Percentiles rank a stretch among this genome's conserved stretches.
Conservation (phyloP, 2,797 vertebrate species). For the Acrossocheilus wenchowensis region DNA sequence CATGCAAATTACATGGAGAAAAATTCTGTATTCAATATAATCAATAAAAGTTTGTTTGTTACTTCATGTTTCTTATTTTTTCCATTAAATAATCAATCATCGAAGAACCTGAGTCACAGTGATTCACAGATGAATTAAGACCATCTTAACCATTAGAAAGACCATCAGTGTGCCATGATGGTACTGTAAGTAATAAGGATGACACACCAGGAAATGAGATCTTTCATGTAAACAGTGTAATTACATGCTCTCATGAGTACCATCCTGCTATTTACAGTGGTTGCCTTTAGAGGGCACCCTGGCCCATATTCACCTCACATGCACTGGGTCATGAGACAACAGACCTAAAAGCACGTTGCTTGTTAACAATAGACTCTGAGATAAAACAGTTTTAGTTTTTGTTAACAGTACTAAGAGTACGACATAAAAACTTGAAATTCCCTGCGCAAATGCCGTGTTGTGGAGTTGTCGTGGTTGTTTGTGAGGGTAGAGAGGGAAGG, state of each 20-base stretch:
- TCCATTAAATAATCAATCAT: neutral
- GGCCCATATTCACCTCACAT: constrained; percentile 21
- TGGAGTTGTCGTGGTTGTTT: constrained; percentile 7
- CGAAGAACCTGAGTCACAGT: neutral
- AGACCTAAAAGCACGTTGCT: neutral
- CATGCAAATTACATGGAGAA: neutral
- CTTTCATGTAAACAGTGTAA: neutral
- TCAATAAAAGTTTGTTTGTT: neutral
- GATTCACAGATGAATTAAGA: neutral
- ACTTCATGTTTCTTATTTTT: neutral
- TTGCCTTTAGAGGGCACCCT: constrained; percentile 46
- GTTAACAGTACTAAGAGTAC: neutral
- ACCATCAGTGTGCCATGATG: neutral
- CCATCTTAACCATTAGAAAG: neutral
- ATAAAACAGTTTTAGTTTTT: neutral
- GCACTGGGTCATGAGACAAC: constrained; percentile 21
- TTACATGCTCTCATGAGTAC: neutral
- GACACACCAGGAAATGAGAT: neutral
- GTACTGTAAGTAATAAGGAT: neutral
- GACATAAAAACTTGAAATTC: neutral
- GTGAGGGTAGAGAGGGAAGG: neutral
- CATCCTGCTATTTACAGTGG: neutral
- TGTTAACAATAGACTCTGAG: neutral
- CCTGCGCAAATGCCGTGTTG: neutral
- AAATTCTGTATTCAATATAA: neutral